Evolutionary conservation across 2,888 invertebrate genomes (phyloP), one percentile per base, ranked within the genome.

Genomic region (Acanthoscelides obtectus): DNA sequence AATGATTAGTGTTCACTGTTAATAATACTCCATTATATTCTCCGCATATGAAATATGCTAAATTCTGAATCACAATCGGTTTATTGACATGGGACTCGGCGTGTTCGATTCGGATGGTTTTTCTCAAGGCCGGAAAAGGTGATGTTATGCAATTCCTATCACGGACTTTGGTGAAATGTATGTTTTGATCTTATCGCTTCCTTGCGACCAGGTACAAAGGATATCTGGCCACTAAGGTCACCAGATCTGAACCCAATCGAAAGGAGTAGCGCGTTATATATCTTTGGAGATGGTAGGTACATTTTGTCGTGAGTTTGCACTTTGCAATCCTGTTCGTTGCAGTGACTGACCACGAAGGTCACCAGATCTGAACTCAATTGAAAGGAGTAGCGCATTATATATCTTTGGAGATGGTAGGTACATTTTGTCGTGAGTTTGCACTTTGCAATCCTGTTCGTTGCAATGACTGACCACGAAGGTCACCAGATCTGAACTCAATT

Each of bases 401-500:
- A n/a, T n/a, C n/a, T n/a, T n/a, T n/a, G n/a, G n/a, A n/a, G n/a
- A n/a, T n/a, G n/a, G n/a, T n/a, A n/a, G n/a, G n/a, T n/a, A n/a
- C n/a, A n/a, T n/a, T n/a, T n/a, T n/a, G n/a, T n/a, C n/a, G n/a
- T n/a, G n/a, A n/a, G n/a, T n/a, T n/a, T n/a, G n/a, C n/a, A n/a
- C n/a, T n/a, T n/a, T n/a, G n/a, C n/a, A n/a, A n/a, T n/a, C 64
- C 17, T 45, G 45, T 45, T 45, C 8, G 45, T 45, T 45, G 12
- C 45, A 45, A 17, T 12, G 45, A 12, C 17, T 22, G 67, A 22
- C 45, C 70, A 67, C 25, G 45, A 70, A 67, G 70, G 70, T 22
- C 67, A 63, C 67, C 63, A 27, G 45, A 63, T 70, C 22, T 64
- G 67, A 22, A 67, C 22, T 63, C 67, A 69, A 64, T 68, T 45